Base-by-base conservation (phyloP, 2,797 vertebrate species). In the Gymnothorax javanicus region DNA sequence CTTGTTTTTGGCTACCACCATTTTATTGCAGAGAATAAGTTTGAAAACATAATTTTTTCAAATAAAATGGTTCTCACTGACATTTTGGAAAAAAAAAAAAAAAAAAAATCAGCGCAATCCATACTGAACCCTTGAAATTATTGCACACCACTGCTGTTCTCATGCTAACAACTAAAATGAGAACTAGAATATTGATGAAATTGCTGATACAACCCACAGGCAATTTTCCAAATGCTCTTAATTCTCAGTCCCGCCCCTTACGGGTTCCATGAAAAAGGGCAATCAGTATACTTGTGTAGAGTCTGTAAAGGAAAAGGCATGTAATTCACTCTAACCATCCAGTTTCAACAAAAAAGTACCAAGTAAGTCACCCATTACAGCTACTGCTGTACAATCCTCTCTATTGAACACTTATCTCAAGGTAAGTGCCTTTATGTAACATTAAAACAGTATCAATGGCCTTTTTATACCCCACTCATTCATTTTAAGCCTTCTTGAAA, bases 71-170 rank as follows among this genome's bases (percentile, higher is more conserved):
- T 7, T 33, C 50, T 56, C 50, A 56, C 11, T n/a, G 50, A 56
- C 77, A 9, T 54, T 25, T 81, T 7, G 13, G 50, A 81, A 81
- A n/a, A 54, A 81, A n/a, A n/a, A n/a, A n/a, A 56, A 81, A 8
- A 50, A 56, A 56, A 23, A 52, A 50, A 81, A 54, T 52, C 77
- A 54, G 77, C 9, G 52, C 52, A 13, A 81, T 81, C 23, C 23
- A 81, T 81, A 81, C 25, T 81, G 77, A 81, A 54, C 20, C 52
- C 77, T 77, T 12, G 9, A 81, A 81, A 81, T 81, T 54, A 20
- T 81, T 52, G 23, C 77, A 50, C 77, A 81, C 7, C 52, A 56
- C 20, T 56, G 52, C 77, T 81, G 77, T 81, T 81, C 52, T 81
- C 77, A 81, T 81, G 43, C 13, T 77, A 27, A 77, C 43, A 54